Evolutionary conservation across 2,113 vertebrate genomes (phyloP), one percentile per base, ranked within the genome.

Genomic region (Mugil cephalus): DNA sequence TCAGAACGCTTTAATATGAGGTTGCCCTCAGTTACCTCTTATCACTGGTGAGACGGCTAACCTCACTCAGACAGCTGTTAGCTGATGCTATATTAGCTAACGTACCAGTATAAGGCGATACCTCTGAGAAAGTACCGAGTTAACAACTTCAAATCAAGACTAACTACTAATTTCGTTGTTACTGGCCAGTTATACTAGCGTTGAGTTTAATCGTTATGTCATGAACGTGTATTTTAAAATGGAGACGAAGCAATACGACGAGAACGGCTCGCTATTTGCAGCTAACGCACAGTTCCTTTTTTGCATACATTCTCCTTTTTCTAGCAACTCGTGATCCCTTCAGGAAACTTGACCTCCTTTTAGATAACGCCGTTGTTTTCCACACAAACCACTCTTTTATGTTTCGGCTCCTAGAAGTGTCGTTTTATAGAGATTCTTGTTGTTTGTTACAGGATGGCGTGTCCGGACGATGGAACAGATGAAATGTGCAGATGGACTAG

Each of bases 11-110:
- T 1, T 1, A 4, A 18, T 42, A 1, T 21, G 10, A 69, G 13
- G 21, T 52, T 42, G 11, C 34, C 2, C 24, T 70, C 6, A 2
- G 9, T 34, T 11, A 0, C 79, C 61, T 40, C 40, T 17, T 2
- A 6, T n/a, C 6, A 30, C 5, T 50, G 24, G 15, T 17, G 11
- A 77, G 19, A 55, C 48, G 36, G 50, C 15, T 40, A 46, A n/a
- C 59, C 10, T 19, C 11, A 18, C n/a, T 35, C 17, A 45, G 36
- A 4, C 53, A 67, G 70, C 61, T 79, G 62, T 47, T 78, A 70
- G 90, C 87, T 67, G 46, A 48, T 76, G 59, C 71, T 71, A 35
- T 61, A 60, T 42, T 62, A 15, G 89, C 84, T 79, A 83, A 77
- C 65, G 8, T 10, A 1, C 34, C 13, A 34, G 67, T 56, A 19